These are phyloP conservation scores for Stegophylla sp. DNA, from an alignment of 2,888 invertebrate genomes.

Conservation along the genomic window DNA sequence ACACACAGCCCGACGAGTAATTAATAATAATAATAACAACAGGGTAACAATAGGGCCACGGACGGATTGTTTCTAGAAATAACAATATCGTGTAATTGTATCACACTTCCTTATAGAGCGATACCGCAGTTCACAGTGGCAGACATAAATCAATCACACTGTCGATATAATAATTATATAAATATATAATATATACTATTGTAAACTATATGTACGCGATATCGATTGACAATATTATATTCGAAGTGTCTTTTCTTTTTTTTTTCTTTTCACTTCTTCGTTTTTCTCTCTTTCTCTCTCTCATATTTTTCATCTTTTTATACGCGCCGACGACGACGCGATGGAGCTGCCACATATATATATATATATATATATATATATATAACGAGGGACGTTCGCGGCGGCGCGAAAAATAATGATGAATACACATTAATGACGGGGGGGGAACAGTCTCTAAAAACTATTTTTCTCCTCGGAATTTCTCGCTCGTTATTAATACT, in stretches of 20 bases:
- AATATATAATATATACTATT: no score
- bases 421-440: slow-evolving; percentile 7
- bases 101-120: neutral
- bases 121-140: neutral
- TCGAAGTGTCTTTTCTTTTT: neutral
- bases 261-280: neutral
- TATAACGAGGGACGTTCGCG: neutral
- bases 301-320: neutral
- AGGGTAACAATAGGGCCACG: no score
- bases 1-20: no score
- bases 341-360: no score
- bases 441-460: neutral
- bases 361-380: no score
- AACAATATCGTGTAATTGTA: neutral
- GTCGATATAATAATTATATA: neutral
- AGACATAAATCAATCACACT: neutral
- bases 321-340: neutral
- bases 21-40: no score
- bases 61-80: neutral
- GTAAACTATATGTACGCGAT: no score
- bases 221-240: neutral
- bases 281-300: neutral
- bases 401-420: neutral
- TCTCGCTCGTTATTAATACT: slow-evolving; percentile 21
- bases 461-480: slow-evolving; percentile 12